A percentile compares a stretch with the other conserved stretches of the same genome.
phyloP scores from a whole-genome alignment of 2,888 invertebrate genomes.

The Drosophila anomalata region DNA sequence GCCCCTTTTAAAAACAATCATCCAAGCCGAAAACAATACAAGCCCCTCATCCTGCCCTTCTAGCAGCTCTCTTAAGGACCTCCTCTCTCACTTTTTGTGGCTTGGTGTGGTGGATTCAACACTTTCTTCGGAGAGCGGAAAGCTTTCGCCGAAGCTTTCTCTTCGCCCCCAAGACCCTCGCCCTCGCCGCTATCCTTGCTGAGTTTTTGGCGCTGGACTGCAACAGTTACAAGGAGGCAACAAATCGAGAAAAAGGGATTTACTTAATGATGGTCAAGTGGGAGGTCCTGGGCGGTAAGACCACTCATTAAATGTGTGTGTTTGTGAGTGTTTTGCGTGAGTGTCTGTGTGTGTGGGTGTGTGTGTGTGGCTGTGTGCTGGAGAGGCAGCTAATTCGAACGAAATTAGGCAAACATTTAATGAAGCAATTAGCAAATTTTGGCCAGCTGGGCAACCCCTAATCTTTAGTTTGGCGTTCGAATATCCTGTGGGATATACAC shows the following conservation, averaged over 20 bases:
- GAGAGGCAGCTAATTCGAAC: slow-evolving; percentile 68
- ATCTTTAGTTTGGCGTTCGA: slow-evolving; percentile 1
- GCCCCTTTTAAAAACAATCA: slow-evolving; percentile 15
- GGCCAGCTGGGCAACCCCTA: slow-evolving; percentile 41
- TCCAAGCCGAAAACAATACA: slow-evolving; percentile 29
- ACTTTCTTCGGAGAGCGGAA: slow-evolving; percentile 9
- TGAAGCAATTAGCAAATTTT: slow-evolving; percentile 77
- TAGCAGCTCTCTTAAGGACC: background rate
- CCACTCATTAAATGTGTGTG: slow-evolving; percentile 33
- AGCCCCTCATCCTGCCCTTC: slow-evolving; percentile 19
- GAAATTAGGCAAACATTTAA: slow-evolving; percentile 79
- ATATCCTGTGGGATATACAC: slow-evolving; percentile 2
- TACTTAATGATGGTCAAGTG: slow-evolving; percentile 27
- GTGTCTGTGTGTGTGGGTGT: background rate
- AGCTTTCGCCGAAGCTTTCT: slow-evolving; percentile 6
- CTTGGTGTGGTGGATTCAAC: slow-evolving; percentile 18
- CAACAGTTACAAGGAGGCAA: slow-evolving; percentile 39
- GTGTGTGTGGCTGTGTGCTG: background rate
- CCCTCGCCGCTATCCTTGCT: background rate
- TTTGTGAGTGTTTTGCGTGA: background rate
- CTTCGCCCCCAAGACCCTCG: background rate
- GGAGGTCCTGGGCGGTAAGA: slow-evolving; percentile 19
- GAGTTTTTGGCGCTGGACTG: slow-evolving; percentile 19
- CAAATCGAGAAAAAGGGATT: slow-evolving; percentile 38
- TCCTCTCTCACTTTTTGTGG: too few relatives aligned